A percentile compares a stretch with the other conserved stretches of the same genome.
Evolutionary conservation across 2,888 invertebrate species (phyloP).

Genomic region (Heliothis peltigera): DNA sequence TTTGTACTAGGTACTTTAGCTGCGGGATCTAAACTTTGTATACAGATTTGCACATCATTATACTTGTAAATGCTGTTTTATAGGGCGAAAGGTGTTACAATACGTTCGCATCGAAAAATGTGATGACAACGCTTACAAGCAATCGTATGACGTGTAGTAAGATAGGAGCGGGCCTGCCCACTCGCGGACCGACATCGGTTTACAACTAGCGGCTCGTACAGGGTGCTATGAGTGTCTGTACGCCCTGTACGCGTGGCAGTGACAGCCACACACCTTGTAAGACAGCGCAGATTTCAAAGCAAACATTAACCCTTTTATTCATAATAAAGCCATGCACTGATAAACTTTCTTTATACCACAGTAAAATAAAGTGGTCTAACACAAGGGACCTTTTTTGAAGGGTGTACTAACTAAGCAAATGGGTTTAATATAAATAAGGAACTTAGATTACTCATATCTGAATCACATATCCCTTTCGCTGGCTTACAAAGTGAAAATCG

Average conservation of each 20-base stretch:
- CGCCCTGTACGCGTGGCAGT: too few relatives aligned
- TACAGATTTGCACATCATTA: slow-evolving; percentile 34
- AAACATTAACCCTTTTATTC: not conserved
- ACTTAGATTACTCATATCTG: not conserved
- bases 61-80: slow-evolving; percentile 38
- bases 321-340: too few relatives aligned
- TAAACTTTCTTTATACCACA: too few relatives aligned
- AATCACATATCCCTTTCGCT: not conserved
- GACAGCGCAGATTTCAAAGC: not conserved
- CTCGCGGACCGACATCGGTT: slow-evolving; percentile 38
- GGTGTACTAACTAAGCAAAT: too few relatives aligned
- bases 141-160: slow-evolving; percentile 17
- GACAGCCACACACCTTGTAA: not conserved
- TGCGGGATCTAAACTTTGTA: slow-evolving; percentile 58
- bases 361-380: too few relatives aligned
- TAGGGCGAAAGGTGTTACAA: slow-evolving; percentile 3
- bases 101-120: slow-evolving; percentile 12
- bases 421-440: too few relatives aligned
- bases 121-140: slow-evolving; percentile 39
- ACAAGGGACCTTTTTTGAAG: too few relatives aligned
- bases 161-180: slow-evolving; percentile 55
- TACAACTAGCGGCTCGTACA: not conserved
- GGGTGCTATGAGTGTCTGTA: too few relatives aligned
- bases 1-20: not conserved
- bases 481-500: not conserved